phyloP scores from a whole-genome alignment of 2,888 invertebrate species.

The Subacronicta megacephala region DNA sequence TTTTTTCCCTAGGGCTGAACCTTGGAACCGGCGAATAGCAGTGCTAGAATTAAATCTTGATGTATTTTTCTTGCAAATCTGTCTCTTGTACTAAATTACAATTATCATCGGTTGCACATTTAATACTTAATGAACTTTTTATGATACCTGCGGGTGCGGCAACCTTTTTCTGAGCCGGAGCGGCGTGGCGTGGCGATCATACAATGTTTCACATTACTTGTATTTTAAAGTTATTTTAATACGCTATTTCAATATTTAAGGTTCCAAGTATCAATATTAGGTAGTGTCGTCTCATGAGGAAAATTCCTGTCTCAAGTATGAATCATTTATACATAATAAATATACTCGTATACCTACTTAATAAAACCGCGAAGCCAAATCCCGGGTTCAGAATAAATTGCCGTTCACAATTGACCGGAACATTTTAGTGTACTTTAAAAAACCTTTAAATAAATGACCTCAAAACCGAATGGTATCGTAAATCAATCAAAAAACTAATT shows the following conservation, averaged over 20 bases:
- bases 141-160: too few relatives aligned
- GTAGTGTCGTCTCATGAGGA: not conserved
- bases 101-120: too few relatives aligned
- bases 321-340: conserved; percentile 34
- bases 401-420: conserved; percentile 49
- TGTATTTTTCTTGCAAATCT: too few relatives aligned
- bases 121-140: too few relatives aligned
- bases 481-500: conserved; percentile 74
- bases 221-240: not conserved
- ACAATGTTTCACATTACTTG: too few relatives aligned
- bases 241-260: not conserved
- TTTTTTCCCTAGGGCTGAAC: too few relatives aligned
- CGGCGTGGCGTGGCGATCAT: too few relatives aligned
- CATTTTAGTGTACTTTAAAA: conserved; percentile 55
- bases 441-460: conserved; percentile 50
- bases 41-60: too few relatives aligned
- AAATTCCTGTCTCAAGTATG: conserved; percentile 9
- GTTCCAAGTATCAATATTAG: not conserved
- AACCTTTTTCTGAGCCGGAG: too few relatives aligned
- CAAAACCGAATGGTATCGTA: conserved; percentile 56
- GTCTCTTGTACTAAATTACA: too few relatives aligned
- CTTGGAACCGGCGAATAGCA: too few relatives aligned
- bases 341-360: conserved; percentile 20
- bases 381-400: conserved; percentile 21
- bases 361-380: conserved; percentile 16